A percentile compares a stretch with the other conserved stretches of the same genome.
phyloP scores from a whole-genome alignment of 2,113 vertebrate genomes.

The Origma solitaria region DNA sequence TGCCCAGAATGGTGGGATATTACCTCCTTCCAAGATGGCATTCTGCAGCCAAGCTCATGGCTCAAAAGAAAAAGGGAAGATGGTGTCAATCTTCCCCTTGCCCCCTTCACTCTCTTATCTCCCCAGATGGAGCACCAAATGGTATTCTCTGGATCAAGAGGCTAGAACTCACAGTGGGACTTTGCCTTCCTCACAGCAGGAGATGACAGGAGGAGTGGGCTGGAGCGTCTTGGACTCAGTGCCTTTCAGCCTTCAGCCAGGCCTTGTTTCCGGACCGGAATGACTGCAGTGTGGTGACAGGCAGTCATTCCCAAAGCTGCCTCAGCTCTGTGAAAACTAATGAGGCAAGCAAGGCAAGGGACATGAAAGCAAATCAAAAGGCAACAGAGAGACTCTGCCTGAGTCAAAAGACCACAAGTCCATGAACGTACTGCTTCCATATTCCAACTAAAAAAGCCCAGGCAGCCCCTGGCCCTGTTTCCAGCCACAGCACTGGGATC shows the following conservation, averaged over 20 bases:
- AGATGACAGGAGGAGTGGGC: background rate
- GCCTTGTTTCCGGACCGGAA: background rate
- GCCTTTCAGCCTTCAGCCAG: background rate
- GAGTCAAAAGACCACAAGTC: accelerated
- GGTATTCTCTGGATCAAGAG: accelerated
- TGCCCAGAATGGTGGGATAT: background rate
- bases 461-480: background rate
- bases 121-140: background rate
- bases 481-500: accelerated
- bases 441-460: background rate
- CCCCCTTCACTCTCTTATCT: accelerated
- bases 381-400: background rate
- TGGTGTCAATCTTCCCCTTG: background rate
- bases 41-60: accelerated
- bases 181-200: background rate
- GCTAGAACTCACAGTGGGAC: accelerated
- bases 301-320: background rate
- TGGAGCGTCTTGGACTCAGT: accelerated
- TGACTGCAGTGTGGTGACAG: no score
- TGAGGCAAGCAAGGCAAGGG: background rate
- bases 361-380: background rate
- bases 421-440: accelerated
- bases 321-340: background rate
- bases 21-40: background rate
- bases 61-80: background rate